Conservation (phyloP, 2,797 vertebrate species). For the Cuniculus paca region DNA sequence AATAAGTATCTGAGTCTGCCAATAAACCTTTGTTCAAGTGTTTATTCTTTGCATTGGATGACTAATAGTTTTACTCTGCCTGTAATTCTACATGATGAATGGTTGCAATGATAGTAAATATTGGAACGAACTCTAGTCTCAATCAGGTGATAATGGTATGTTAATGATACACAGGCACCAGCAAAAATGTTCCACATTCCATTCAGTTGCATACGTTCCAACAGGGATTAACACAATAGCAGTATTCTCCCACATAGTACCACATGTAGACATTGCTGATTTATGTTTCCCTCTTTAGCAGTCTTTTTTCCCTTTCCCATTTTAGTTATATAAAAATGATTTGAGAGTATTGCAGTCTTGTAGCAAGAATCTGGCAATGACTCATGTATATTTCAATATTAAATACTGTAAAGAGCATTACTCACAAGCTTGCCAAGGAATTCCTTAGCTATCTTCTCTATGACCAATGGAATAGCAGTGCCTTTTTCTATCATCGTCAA, state of each 20-base stretch:
- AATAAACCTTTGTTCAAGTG: not conserved
- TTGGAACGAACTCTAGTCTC: not conserved
- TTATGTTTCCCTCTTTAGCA: not conserved
- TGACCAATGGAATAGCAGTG: constrained; percentile 34
- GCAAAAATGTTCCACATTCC: constrained; percentile 52
- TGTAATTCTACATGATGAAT: not conserved
- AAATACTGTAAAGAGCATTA: constrained; percentile 53
- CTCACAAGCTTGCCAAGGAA: constrained; percentile 25
- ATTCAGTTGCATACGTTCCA: constrained; percentile 19
- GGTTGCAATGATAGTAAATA: not conserved
- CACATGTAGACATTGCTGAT: not conserved
- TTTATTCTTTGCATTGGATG: constrained; percentile 9
- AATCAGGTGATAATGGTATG: not conserved
- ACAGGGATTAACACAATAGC: not conserved
- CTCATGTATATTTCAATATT: constrained; percentile 43
- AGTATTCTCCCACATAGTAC: not conserved
- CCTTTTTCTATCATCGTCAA: constrained; percentile 7
- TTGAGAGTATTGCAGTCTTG: not conserved
- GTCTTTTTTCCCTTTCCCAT: not conserved
- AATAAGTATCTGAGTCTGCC: constrained; percentile 1
- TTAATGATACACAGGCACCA: constrained; percentile 5
- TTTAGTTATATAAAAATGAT: constrained; percentile 52
- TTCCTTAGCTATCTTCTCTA: constrained; percentile 51
- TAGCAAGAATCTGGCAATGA: constrained; percentile 46
- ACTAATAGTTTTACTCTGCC: constrained; percentile 24